A percentile compares a stretch with the other conserved stretches of the same genome.
These are phyloP conservation scores for Phainopepla nitens DNA, from an alignment of 2,113 vertebrate species.

Conservation along the genomic window DNA sequence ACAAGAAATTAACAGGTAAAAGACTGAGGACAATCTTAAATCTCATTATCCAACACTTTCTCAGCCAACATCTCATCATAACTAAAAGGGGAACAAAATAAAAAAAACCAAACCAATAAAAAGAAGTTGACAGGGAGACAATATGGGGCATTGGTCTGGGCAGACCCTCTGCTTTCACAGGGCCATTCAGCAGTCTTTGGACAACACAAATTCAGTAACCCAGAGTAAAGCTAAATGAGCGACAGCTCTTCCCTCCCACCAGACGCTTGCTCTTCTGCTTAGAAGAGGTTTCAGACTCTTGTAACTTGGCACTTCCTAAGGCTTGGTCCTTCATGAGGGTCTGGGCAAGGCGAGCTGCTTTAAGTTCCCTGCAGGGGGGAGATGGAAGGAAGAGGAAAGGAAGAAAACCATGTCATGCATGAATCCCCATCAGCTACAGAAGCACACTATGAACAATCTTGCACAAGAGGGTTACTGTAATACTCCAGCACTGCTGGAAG, in stretches of 20 bases:
- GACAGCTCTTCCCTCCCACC: slow-evolving; percentile 75
- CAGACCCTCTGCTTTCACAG: background rate
- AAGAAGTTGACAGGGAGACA: background rate
- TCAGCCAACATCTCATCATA: background rate
- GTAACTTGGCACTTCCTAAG: background rate
- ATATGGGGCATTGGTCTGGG: background rate
- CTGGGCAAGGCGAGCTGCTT: slow-evolving; percentile 81
- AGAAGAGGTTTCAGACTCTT: slow-evolving; percentile 6
- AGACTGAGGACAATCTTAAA: background rate
- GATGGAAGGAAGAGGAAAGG: background rate
- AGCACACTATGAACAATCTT: background rate
- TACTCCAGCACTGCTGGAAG: background rate
- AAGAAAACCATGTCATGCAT: background rate
- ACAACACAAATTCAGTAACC: slow-evolving; percentile 39
- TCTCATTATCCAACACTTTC: background rate
- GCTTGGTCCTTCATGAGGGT: slow-evolving; percentile 59
- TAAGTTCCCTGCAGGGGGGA: slow-evolving; percentile 79
- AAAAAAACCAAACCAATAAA: rapidly evolving
- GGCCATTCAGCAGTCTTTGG: background rate
- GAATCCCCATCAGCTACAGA: background rate
- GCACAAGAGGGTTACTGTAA: background rate
- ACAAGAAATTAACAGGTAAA: background rate
- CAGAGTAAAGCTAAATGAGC: slow-evolving; percentile 82
- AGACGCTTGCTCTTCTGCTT: slow-evolving; percentile 66
- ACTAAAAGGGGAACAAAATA: background rate